Percentiles rank a stretch among this genome's conserved stretches.
phyloP scores from a whole-genome alignment of 2,888 invertebrate genomes.

The Myopa testacea region DNA sequence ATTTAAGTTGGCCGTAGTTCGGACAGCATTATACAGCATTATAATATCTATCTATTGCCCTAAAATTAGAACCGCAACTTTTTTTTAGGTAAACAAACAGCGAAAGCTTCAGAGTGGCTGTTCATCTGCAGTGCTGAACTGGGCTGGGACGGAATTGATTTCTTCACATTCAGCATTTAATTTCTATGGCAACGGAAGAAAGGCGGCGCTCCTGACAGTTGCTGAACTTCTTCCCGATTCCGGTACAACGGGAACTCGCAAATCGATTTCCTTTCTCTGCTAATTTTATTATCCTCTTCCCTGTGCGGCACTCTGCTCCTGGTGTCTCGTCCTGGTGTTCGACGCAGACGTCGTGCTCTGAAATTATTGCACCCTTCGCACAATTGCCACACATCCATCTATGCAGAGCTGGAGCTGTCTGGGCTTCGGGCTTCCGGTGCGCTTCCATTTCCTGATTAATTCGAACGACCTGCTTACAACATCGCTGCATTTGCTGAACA shows the following conservation, averaged over 20 bases:
- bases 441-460: conserved; percentile 40
- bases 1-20: not conserved
- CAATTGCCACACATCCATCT: not conserved
- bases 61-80: conserved; percentile 3
- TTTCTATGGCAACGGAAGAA: too few species aligned
- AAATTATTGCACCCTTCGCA: not conserved
- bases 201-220: not conserved
- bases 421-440: conserved; percentile 26
- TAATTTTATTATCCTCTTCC: conserved; percentile 27
- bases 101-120: not conserved
- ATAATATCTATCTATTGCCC: not conserved
- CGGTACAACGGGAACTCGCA: conserved; percentile 20
- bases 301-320: not conserved
- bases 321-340: not conserved
- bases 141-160: not conserved
- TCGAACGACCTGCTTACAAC: conserved; percentile 26
- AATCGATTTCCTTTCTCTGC: conserved; percentile 31
- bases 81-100: not conserved
- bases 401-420: not conserved
- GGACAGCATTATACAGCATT: not conserved
- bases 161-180: not conserved
- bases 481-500: not conserved
- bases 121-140: too few species aligned
- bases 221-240: conserved; percentile 1
- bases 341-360: conserved; percentile 3